A percentile compares a stretch with the other conserved stretches of the same genome.
Conservation (phyloP, 2,888 invertebrate species). For the Amphipyra berbera region DNA sequence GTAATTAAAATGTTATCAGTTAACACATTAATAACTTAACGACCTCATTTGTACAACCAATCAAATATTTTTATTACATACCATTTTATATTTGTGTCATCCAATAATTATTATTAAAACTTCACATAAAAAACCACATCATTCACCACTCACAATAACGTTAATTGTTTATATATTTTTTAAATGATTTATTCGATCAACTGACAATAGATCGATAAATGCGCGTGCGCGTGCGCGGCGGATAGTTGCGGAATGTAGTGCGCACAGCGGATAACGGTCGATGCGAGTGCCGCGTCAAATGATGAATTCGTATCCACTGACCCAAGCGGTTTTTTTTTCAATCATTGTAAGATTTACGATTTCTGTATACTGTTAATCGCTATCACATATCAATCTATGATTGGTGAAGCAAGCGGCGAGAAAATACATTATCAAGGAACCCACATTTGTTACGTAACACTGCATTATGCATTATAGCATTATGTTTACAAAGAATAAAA, state of each 20-base stretch:
- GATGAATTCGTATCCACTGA: no score
- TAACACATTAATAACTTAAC: no score
- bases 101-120: constrained; percentile 9
- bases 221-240: constrained; percentile 39
- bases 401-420: no score
- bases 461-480: no score
- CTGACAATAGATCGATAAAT: constrained; percentile 11
- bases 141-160: constrained; percentile 11
- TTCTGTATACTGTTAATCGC: no score
- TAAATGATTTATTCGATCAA: not conserved
- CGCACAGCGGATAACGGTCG: constrained; percentile 14
- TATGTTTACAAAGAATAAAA: no score
- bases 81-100: constrained; percentile 14
- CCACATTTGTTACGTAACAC: no score
- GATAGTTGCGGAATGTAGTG: constrained; percentile 26
- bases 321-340: constrained; percentile 2
- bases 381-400: no score
- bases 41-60: no score
- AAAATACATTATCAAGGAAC: no score
- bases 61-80: constrained; percentile 13
- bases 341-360: not conserved
- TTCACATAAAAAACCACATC: constrained; percentile 28
- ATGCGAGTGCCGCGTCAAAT: not conserved
- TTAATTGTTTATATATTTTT: not conserved
- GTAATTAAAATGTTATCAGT: no score